A percentile compares a stretch with the other conserved stretches of the same genome.
phyloP scores from a whole-genome alignment of 2,888 invertebrate genomes.

The Lasioglossum marginatum region DNA sequence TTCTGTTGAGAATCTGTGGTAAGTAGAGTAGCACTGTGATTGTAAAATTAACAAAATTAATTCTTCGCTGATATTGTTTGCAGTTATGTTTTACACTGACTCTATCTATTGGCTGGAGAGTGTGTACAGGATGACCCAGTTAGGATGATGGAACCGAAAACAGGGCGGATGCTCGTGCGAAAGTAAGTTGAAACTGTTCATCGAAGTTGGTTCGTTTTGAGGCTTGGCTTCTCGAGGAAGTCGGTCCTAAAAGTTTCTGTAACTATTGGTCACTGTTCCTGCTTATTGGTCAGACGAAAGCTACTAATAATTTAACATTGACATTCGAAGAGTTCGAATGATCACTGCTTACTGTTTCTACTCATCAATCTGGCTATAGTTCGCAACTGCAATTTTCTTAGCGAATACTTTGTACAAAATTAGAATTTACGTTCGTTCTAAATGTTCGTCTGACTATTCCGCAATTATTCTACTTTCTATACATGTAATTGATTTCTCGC shows the following conservation, averaged over 20 bases:
- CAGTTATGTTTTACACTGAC: background rate
- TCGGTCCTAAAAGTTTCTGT: background rate
- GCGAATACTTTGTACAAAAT: background rate
- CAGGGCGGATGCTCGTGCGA: conserved; percentile 2
- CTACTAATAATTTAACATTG: background rate
- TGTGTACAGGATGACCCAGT: conserved; percentile 3
- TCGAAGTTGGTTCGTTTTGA: background rate
- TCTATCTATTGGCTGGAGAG: background rate
- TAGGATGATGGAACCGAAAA: background rate
- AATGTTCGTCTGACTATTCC: background rate
- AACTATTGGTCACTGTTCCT: background rate
- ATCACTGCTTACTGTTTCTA: background rate
- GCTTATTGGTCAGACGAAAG: background rate
- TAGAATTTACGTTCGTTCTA: background rate
- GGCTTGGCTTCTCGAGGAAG: background rate
- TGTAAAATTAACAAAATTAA: background rate
- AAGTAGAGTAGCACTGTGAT: background rate
- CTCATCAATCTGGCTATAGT: background rate
- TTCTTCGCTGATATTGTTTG: background rate
- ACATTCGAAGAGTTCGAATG: background rate
- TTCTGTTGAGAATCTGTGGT: background rate
- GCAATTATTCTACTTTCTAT: background rate
- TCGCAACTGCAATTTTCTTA: background rate
- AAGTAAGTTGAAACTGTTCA: background rate
- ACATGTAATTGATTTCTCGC: background rate